Conservation (phyloP, 2,888 invertebrate species). For the Cephus pulcher region DNA sequence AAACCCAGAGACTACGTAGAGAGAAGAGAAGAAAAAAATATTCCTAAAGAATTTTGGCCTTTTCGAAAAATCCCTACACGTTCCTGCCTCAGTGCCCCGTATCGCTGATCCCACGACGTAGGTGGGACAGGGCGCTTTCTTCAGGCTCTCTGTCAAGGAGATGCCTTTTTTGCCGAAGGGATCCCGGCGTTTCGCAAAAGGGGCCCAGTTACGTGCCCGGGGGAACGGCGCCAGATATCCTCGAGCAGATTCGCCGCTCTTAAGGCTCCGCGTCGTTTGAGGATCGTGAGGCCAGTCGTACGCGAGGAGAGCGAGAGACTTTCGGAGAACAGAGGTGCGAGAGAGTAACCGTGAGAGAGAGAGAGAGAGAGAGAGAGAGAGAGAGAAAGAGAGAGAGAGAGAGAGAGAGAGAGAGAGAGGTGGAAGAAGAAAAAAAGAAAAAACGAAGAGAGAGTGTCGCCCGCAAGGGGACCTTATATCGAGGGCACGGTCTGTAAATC, state of each 20-base stretch:
- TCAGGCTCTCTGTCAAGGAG: not conserved
- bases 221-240: constrained; percentile 33
- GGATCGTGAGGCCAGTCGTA: not conserved
- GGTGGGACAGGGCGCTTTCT: constrained; percentile 3
- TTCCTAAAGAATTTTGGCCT: not conserved
- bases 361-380: not conserved
- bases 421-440: not conserved
- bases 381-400: constrained; percentile 5
- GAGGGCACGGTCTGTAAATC: constrained; percentile 54
- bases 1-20: not conserved
- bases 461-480: constrained; percentile 42
- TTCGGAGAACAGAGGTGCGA: not conserved
- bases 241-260: constrained; percentile 3
- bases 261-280: not conserved
- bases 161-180: constrained; percentile 12
- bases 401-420: not conserved
- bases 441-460: constrained; percentile 12
- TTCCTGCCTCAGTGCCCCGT: not conserved
- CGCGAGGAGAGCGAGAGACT: not conserved
- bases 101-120: not conserved
- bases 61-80: not conserved
- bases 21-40: not conserved
- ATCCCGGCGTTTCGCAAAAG: constrained; percentile 27
- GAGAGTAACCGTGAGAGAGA: not conserved
- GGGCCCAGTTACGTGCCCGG: constrained; percentile 23